phyloP scores from a whole-genome alignment of 2,888 invertebrate genomes.

The Lasioglossum leucozonium region DNA sequence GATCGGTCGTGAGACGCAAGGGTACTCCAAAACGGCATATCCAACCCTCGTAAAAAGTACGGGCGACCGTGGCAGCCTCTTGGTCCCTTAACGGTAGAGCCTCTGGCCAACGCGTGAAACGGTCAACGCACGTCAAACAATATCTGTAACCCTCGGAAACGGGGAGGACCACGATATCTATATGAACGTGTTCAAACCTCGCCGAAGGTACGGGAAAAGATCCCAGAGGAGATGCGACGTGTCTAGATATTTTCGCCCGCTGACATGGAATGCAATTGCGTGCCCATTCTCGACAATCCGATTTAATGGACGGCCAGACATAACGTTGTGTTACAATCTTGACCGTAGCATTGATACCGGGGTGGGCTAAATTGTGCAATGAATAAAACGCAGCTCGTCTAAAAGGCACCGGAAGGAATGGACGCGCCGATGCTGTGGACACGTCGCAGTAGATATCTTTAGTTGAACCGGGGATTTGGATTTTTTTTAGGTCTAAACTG shows the following conservation, averaged over 20 bases:
- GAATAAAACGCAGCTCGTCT: neutral
- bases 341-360: neutral
- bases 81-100: too few species aligned
- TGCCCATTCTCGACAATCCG: neutral
- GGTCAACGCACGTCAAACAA: too few species aligned
- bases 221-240: too few species aligned
- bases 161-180: too few species aligned
- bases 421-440: neutral
- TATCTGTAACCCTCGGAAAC: too few species aligned
- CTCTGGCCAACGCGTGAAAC: too few species aligned
- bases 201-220: too few species aligned
- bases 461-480: neutral
- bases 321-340: neutral
- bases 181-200: too few species aligned
- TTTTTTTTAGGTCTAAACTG: neutral
- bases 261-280: neutral
- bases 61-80: too few species aligned
- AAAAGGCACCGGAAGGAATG: neutral
- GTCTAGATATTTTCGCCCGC: neutral
- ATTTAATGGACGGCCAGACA: neutral
- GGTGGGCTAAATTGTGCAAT: neutral
- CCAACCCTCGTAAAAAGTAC: constrained; percentile 2
- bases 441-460: neutral
- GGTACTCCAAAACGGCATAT: neutral
- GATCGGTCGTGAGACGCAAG: neutral